phyloP scores from a whole-genome alignment of 2,797 vertebrate genomes.

The Argya squamiceps region DNA sequence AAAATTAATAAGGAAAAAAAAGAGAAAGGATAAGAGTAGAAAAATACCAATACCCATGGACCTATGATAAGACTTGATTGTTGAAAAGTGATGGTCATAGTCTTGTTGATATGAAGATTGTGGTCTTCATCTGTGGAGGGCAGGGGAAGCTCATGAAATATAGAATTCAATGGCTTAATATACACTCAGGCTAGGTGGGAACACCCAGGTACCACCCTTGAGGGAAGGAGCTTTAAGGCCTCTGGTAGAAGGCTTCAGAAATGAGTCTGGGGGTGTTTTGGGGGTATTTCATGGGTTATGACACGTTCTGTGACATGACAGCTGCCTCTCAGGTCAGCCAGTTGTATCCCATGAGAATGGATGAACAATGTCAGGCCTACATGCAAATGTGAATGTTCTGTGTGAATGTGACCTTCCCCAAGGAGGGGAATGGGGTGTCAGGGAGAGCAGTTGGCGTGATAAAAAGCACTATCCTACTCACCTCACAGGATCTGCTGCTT shows the following conservation, averaged over 20 bases:
- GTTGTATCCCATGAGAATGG: background rate
- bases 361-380: background rate
- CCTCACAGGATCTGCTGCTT: background rate
- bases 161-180: background rate
- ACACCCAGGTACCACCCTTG: background rate
- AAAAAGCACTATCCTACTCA: background rate
- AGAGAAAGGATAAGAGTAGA: background rate
- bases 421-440: background rate
- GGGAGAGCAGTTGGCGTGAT: background rate
- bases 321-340: background rate
- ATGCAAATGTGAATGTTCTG: background rate
- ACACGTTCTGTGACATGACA: background rate
- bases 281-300: background rate
- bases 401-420: background rate
- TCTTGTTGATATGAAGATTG: rapidly evolving
- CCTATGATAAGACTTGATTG: background rate
- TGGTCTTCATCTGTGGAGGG: no score
- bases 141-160: background rate
- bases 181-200: rapidly evolving
- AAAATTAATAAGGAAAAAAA: background rate
- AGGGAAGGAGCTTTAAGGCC: background rate
- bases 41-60: background rate
- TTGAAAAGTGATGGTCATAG: background rate
- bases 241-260: background rate
- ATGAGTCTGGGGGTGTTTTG: rapidly evolving